A percentile compares a stretch with the other conserved stretches of the same genome.
phyloP scores from a whole-genome alignment of 2,797 vertebrate genomes.

The Pseudotriccus pelzelni region DNA sequence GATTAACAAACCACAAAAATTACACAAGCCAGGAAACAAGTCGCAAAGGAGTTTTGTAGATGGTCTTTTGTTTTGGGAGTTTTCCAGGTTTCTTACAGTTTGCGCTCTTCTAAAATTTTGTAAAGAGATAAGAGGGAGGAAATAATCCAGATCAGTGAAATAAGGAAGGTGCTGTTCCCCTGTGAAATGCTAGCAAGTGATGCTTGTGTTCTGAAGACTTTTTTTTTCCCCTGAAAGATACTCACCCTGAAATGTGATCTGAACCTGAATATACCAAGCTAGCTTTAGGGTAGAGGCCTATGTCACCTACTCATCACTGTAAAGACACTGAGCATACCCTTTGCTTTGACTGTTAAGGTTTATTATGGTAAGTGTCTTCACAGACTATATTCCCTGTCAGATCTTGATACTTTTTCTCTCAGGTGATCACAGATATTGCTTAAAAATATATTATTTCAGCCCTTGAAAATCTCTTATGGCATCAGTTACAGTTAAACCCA shows the following conservation, averaged over 20 bases:
- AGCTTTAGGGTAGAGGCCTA: background rate
- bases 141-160: background rate
- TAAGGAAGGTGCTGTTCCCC: background rate
- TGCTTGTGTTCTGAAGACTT: background rate
- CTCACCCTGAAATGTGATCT: background rate
- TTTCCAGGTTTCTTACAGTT: background rate
- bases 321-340: background rate
- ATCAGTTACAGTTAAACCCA: background rate
- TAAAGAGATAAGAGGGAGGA: background rate
- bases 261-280: background rate
- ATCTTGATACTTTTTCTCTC: background rate
- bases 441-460: background rate
- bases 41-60: background rate
- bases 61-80: background rate
- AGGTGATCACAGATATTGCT: background rate
- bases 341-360: background rate
- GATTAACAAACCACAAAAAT: slow-evolving; percentile 30
- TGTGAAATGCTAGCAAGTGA: background rate
- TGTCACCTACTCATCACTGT: background rate
- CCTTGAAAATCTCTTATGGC: background rate
- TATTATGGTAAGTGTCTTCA: background rate
- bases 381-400: background rate
- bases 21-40: background rate
- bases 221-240: background rate
- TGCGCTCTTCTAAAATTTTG: background rate